Evolutionary conservation across 2,888 invertebrate genomes (phyloP), one percentile per base, ranked within the genome.

Genomic region (Ellobium chinense): DNA sequence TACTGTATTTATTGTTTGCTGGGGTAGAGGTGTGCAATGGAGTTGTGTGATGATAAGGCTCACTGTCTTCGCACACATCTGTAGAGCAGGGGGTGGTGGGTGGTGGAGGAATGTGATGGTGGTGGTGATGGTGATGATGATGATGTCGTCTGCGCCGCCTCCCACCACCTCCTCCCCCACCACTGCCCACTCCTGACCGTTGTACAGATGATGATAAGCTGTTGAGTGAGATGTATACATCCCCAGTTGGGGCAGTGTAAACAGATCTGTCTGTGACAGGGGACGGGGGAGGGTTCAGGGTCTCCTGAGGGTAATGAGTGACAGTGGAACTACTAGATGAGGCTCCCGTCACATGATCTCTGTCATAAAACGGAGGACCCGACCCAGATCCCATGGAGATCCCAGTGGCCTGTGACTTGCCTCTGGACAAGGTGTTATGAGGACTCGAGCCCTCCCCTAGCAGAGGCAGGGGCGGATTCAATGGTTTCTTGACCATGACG

Each of bases 81-180:
- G 98, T 98, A 86, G 97, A 97, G 91, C 97, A 98, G 0, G 98
- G 98, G 31, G 98, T 98, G 24, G 91, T 91, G 18, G 98, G 98
- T 36, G 98, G 98, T 9, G 98, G 98, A 54, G 79, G 79, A 79
- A 79, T 79, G 78, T 80, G 82, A 80, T 88, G 87, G 37, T 82
- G 82, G 69, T 87, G 89, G 75, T 86, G 86, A 77, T 87, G 87
- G 92, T 96, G 96, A 93, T 96, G 96, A 36, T 96, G 94, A 93
- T 79, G 80, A 80, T 87, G 87, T 92, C 96, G 96, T 93, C 96
- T 96, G 34, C 96, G 94, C 93, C 96, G 96, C 1, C 97, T 92
- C 69, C 89, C 88, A 73, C 89, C 88, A 4, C 58, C 39, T 24
- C 78, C 70, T n/a, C 72, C 65, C 9, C 70, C 70, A 37, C 63